Base-by-base conservation (phyloP, 2,797 vertebrate genomes). In the Betta splendens region DNA sequence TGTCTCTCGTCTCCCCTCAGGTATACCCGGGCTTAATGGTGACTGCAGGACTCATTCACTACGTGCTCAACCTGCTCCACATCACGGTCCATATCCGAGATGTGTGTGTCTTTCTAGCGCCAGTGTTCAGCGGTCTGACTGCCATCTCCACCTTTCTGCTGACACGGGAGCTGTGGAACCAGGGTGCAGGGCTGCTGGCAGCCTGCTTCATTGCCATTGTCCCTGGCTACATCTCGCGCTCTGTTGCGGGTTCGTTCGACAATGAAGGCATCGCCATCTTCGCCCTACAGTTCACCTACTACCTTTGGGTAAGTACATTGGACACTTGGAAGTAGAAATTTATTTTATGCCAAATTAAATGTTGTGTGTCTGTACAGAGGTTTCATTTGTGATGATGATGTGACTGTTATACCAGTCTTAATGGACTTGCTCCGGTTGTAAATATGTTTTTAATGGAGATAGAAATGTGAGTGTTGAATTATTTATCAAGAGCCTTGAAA, bases 201-300 rank as follows among this genome's bases (percentile, higher is more conserved):
- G 96, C 97, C 84, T 99, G 97, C 88, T 99, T 99, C 82, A 99
- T 98, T 46, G 97, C 97, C 81, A 98, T 99, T 78, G 97, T 98
- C 42, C 97, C 96, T 13, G 96, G 96, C 57, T 98, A 99, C 75
- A 99, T 98, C 91, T 99, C 97, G 59, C 94, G 96, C 81, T 99
- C 97, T 0, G 97, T 99, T 40, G 97, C 97, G 2, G 96, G 97
- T 74, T 99, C 97, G 6, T 98, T 98, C 65, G 97, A 98, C 91
- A 98, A 98, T 42, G 97, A 98, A 91, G 96, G 97, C 90, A 98
- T 98, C 59, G 97, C 97, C 84, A 98, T 98, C 92, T 98, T 98
- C 2, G 96, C 97, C 77, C 93, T 98, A 87, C 97, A 99, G 79
- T 98, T 99, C 91, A 99, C 97, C 61, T 99, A 99, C 90, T 99